A percentile compares a stretch with the other conserved stretches of the same genome.
These are phyloP conservation scores for Mya arenaria DNA, from an alignment of 1,140 invertebrate genomes.

Conservation along the genomic window DNA sequence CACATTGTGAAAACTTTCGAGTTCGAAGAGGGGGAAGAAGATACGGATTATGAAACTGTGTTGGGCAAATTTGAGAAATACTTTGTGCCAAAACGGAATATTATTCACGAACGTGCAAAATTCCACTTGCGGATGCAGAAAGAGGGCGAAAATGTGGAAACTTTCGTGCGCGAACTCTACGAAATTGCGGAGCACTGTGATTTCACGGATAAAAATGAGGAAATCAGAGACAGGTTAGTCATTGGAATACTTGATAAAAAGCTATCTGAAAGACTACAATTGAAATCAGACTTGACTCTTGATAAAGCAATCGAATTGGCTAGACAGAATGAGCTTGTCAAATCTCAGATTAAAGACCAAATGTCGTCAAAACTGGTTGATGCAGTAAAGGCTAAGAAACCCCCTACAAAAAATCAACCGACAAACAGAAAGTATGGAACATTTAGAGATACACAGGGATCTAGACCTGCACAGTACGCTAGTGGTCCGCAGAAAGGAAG, in stretches of 20 bases:
- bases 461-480: no score
- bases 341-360: no score
- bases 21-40: background rate
- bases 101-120: conserved; percentile 75
- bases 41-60: background rate
- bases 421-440: no score
- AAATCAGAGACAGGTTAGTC: conserved; percentile 77
- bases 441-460: no score
- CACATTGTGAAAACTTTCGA: background rate
- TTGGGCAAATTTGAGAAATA: conserved; percentile 69
- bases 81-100: conserved; percentile 76
- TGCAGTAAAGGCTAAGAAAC: no score
- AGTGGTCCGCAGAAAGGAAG: no score
- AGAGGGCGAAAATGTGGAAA: conserved; percentile 74
- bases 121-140: conserved; percentile 76
- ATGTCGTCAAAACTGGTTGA: no score
- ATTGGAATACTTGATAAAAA: conserved; percentile 71
- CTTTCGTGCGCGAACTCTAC: conserved; percentile 77
- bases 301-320: conserved; percentile 12
- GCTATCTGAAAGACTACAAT: conserved; percentile 16
- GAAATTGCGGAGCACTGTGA: conserved; percentile 75
- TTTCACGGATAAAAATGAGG: conserved; percentile 73
- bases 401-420: no score
- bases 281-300: conserved; percentile 9
- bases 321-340: background rate